Evolutionary conservation across 2,888 invertebrate genomes (phyloP).

Genomic region (Meta bourneti): DNA sequence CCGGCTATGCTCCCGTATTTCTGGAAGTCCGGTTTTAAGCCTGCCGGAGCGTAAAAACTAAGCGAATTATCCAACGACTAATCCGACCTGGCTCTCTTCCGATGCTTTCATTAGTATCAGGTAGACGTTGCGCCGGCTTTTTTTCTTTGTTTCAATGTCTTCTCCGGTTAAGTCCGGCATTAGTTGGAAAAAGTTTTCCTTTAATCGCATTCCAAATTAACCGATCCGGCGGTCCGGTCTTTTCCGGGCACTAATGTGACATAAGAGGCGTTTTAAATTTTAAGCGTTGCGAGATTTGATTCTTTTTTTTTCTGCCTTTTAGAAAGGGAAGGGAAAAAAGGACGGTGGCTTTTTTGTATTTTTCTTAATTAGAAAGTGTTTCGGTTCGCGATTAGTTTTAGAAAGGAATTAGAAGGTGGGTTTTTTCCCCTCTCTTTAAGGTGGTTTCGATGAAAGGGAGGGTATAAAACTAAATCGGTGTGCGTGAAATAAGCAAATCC

Average conservation of each 20-base stretch:
- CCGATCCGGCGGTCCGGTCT: slow-evolving; percentile 25
- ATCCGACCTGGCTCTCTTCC: slow-evolving; percentile 6
- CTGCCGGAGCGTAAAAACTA: slow-evolving; percentile 62
- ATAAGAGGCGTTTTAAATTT: slow-evolving; percentile 46
- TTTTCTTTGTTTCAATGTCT: slow-evolving; percentile 50
- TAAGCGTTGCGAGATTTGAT: slow-evolving; percentile 5
- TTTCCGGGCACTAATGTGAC: slow-evolving; percentile 40
- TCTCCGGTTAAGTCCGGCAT: slow-evolving; percentile 59
- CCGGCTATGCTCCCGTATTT: not conserved
- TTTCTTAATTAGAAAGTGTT: slow-evolving; percentile 47
- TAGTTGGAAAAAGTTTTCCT: slow-evolving; percentile 47
- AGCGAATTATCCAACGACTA: slow-evolving; percentile 69
- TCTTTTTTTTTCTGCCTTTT: not conserved
- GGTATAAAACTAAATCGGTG: not conserved
- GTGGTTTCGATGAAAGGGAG: not conserved
- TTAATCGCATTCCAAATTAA: slow-evolving; percentile 66
- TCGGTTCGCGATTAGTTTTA: slow-evolving; percentile 36
- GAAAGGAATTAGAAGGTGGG: slow-evolving; percentile 17
- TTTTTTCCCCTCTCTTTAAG: not conserved
- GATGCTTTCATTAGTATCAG: slow-evolving; percentile 54
- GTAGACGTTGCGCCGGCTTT: not conserved
- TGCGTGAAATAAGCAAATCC: slow-evolving; percentile 17
- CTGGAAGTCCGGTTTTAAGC: slow-evolving; percentile 49
- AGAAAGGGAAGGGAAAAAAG: not conserved
- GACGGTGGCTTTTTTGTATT: not conserved